Conservation (phyloP, 2,113 vertebrate species). For the Myrmecobius fasciatus region DNA sequence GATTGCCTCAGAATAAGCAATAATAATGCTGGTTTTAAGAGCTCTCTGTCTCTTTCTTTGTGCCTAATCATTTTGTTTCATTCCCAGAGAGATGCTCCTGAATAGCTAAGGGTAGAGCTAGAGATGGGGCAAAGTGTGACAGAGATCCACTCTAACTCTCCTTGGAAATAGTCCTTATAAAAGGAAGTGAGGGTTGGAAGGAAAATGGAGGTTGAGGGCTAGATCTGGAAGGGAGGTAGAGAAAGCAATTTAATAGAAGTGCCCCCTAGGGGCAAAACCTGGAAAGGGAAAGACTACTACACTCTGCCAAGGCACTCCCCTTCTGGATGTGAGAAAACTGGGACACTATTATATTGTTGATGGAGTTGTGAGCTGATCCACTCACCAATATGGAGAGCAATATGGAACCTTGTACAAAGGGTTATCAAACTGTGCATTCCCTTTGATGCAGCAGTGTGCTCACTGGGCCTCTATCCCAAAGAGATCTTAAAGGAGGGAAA, state of each 20-base stretch:
- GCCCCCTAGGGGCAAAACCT: background rate
- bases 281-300: background rate
- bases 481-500: too few relatives aligned
- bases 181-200: background rate
- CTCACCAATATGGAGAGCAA: too few relatives aligned
- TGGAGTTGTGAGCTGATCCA: too few relatives aligned
- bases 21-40: background rate
- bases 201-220: accelerated
- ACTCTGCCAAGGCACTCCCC: background rate
- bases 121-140: background rate
- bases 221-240: background rate
- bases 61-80: background rate
- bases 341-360: too few relatives aligned
- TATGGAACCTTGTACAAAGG: too few relatives aligned
- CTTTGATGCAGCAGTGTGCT: too few relatives aligned
- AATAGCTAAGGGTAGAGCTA: background rate
- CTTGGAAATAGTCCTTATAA: background rate
- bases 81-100: background rate
- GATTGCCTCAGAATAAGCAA: background rate
- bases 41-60: background rate
- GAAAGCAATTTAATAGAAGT: background rate
- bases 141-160: background rate
- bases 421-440: too few relatives aligned
- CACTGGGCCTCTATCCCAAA: too few relatives aligned
- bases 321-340: background rate